phyloP scores from a whole-genome alignment of 2,888 invertebrate species.

The Chamaedrilus cognettii region DNA sequence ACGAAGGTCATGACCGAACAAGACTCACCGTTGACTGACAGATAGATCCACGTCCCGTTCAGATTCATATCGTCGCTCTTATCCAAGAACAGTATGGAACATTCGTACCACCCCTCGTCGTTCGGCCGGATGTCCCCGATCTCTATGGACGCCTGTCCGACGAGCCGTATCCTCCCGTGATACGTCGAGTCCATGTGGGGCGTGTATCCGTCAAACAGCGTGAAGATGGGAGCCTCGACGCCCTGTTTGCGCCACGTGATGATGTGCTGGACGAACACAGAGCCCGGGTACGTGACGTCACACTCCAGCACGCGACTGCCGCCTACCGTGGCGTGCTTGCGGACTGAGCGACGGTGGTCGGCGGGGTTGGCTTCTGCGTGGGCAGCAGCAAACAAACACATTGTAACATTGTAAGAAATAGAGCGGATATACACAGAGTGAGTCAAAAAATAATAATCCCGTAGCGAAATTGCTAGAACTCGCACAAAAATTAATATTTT shows the following conservation, averaged over 20 bases:
- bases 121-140: slow-evolving; percentile 90
- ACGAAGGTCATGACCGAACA: neutral
- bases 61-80: slow-evolving; percentile 82
- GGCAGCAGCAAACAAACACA: too few relatives aligned
- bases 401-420: too few relatives aligned
- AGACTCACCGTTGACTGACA: slow-evolving; percentile 88
- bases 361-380: too few relatives aligned
- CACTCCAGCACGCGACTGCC: slow-evolving; percentile 98
- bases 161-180: slow-evolving; percentile 36
- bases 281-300: slow-evolving; percentile 95
- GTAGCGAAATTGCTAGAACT: too few relatives aligned
- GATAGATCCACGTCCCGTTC: slow-evolving; percentile 97
- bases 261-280: slow-evolving; percentile 89
- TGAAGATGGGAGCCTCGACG: slow-evolving; percentile 95
- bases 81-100: slow-evolving; percentile 92
- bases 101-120: slow-evolving; percentile 97
- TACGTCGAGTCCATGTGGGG: slow-evolving; percentile 82
- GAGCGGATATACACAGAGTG: too few relatives aligned
- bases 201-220: slow-evolving; percentile 97
- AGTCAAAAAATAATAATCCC: too few relatives aligned
- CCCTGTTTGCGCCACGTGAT: slow-evolving; percentile 99
- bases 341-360: slow-evolving; percentile 20
- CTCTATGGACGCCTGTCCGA: slow-evolving; percentile 73
- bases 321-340: slow-evolving; percentile 93
- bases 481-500: too few relatives aligned